A percentile compares a stretch with the other conserved stretches of the same genome.
phyloP scores from a whole-genome alignment of 1,140 invertebrate genomes.

The Sitophilus oryzae region DNA sequence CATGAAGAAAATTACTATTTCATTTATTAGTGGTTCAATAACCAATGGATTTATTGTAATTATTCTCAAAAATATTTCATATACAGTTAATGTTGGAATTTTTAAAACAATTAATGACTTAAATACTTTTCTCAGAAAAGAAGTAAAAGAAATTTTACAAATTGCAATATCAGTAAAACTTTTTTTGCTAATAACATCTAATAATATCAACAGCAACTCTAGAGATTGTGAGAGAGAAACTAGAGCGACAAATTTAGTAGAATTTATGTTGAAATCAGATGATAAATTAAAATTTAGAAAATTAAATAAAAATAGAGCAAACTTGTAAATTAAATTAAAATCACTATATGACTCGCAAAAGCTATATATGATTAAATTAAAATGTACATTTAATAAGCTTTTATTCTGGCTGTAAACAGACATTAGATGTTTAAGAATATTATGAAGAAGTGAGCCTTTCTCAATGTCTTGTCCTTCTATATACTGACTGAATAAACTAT shows the following conservation, averaged over 20 bases:
- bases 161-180: slow-evolving; percentile 18
- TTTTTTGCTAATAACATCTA: slow-evolving; percentile 27
- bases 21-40: slow-evolving; percentile 27
- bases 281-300: slow-evolving; percentile 31
- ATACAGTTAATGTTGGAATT: slow-evolving; percentile 23
- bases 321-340: slow-evolving; percentile 27
- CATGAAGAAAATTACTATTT: slow-evolving; percentile 30
- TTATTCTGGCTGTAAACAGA: neutral
- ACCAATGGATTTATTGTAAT: slow-evolving; percentile 33
- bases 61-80: slow-evolving; percentile 30
- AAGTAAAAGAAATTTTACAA: slow-evolving; percentile 26
- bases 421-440: neutral
- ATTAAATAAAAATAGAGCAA: slow-evolving; percentile 29
- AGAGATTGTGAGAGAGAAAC: slow-evolving; percentile 23
- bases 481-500: neutral
- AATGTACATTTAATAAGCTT: neutral
- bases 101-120: slow-evolving; percentile 24
- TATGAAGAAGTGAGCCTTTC: neutral
- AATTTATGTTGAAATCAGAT: slow-evolving; percentile 18
- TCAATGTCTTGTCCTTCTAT: neutral
- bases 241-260: slow-evolving; percentile 4
- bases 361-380: slow-evolving; percentile 8
- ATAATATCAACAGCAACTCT: slow-evolving; percentile 21
- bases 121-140: slow-evolving; percentile 31
- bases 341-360: slow-evolving; percentile 25